Base-by-base conservation (phyloP, 2,113 vertebrate species). In the Chaetodon auriga region DNA sequence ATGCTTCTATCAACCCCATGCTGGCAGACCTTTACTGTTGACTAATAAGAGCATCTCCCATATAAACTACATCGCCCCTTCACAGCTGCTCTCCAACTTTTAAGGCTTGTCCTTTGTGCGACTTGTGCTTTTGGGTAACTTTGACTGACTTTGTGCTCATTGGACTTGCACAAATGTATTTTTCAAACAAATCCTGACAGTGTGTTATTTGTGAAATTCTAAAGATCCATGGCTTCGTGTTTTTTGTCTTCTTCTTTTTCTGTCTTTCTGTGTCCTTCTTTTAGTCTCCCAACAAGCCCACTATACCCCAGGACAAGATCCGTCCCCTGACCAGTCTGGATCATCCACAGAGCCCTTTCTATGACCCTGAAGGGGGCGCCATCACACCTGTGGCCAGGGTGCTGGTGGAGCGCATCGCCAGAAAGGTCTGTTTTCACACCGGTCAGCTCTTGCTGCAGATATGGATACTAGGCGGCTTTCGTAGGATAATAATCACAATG, bases 271-370 rank as follows among this genome's bases (percentile, higher is more conserved):
- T 88, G 14, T 86, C 45, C 62, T 80, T 43, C 2, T 74, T 92
- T 61, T 90, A 99, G 98, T 97, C 98, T 84, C 96, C 98, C 75
- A 99, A 99, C 95, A 99, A 97, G 81, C 95, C 96, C 35, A 94
- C 95, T 21, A 63, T 94, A 71, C 97, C 97, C 80, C 97, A 96
- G 93, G 98, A 99, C 87, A 99, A 99, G 95, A 99, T 99, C 83
- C 96, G 97, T 62, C 98, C 98, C 19, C 92, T 99, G 75, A 99
- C 97, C 81, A 99, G 98, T 77, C 92, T 99, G 88, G 98, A 99
- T 90, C 97, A 99, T 77, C 98, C 98, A 53, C 97, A 99, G 82
- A 98, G 98, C 91, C 98, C 98, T n/a, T 99, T 99, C 92, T 99
- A 99, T 8, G 98, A 99, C 71, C 98, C 98, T 46, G 98, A 99